A percentile compares a stretch with the other conserved stretches of the same genome.
Evolutionary conservation across 1,140 invertebrate species (phyloP).

Genomic region (Scaptomyza graminum): DNA sequence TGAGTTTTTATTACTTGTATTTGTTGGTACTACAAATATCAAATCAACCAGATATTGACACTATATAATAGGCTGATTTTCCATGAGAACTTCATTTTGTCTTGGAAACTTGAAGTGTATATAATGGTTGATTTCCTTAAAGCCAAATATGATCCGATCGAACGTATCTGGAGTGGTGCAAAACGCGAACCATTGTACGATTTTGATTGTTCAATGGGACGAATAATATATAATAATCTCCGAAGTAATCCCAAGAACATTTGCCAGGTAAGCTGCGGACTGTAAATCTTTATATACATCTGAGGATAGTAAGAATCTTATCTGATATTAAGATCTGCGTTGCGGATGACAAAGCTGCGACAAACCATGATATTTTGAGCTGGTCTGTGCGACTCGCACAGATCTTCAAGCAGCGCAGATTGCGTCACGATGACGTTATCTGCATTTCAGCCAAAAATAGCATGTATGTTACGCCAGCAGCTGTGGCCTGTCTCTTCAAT

Average conservation of each 20-base stretch:
- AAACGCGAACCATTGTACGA: slow-evolving; percentile 15
- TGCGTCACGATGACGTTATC: slow-evolving; percentile 18
- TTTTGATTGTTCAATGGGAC: slow-evolving; percentile 22
- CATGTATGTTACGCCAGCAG: slow-evolving; percentile 24
- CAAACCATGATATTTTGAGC: slow-evolving; percentile 12
- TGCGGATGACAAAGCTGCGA: slow-evolving; percentile 9
- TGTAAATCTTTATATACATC: too few species aligned
- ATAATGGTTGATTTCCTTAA: neutral
- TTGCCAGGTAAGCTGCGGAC: slow-evolving; percentile 13
- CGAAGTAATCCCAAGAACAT: slow-evolving; percentile 11
- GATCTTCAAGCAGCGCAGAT: slow-evolving; percentile 20
- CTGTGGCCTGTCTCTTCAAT: slow-evolving; percentile 27
- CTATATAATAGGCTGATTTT: slow-evolving; percentile 7
- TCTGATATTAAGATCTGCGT: slow-evolving; percentile 7
- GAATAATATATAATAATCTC: slow-evolving; percentile 18
- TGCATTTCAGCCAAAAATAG: slow-evolving; percentile 23
- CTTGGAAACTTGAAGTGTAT: neutral
- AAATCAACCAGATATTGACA: neutral
- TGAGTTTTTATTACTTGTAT: neutral
- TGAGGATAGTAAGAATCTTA: neutral
- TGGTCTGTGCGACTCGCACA: slow-evolving; percentile 22
- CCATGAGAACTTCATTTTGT: neutral
- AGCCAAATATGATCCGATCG: slow-evolving; percentile 2
- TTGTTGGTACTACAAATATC: neutral
- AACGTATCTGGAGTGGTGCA: slow-evolving; percentile 22